Percentiles rank a stretch among this genome's conserved stretches.
These are phyloP conservation scores for Aplocera efformata DNA, from an alignment of 2,888 invertebrate genomes.

Conservation along the genomic window DNA sequence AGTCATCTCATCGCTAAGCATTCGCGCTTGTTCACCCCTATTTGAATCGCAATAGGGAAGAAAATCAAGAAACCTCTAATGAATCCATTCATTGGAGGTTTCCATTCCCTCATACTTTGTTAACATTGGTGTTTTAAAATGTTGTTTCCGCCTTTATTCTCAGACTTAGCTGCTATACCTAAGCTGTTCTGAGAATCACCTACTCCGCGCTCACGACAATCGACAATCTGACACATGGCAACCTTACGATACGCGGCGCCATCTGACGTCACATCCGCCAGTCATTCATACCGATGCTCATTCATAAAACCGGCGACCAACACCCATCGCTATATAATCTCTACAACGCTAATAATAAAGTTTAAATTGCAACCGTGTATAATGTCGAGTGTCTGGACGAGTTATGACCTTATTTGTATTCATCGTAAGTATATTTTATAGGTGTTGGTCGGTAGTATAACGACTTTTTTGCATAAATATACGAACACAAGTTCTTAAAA, in stretches of 20 bases:
- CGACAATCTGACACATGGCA: slow-evolving; percentile 21
- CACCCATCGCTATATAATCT: slow-evolving; percentile 19
- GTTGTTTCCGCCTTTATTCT: too few relatives aligned
- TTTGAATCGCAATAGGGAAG: too few relatives aligned
- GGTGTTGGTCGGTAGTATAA: slow-evolving; percentile 10
- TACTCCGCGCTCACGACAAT: slow-evolving; percentile 8
- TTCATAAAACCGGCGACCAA: slow-evolving; percentile 50
- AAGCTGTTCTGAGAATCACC: slow-evolving; percentile 12
- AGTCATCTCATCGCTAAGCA: too few relatives aligned
- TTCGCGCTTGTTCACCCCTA: too few relatives aligned
- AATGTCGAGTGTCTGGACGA: neutral
- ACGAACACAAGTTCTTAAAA: neutral
- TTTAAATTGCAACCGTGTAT: neutral
- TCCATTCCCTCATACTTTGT: too few relatives aligned
- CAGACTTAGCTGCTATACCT: too few relatives aligned
- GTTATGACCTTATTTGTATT: slow-evolving; percentile 15
- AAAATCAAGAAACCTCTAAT: too few relatives aligned
- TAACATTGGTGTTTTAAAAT: too few relatives aligned
- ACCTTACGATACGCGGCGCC: slow-evolving; percentile 39
- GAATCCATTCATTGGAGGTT: too few relatives aligned
- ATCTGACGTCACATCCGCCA: slow-evolving; percentile 62
- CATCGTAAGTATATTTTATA: slow-evolving; percentile 10
- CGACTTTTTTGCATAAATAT: slow-evolving; percentile 13
- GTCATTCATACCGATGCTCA: slow-evolving; percentile 59
- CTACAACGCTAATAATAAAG: slow-evolving; percentile 2